Conservation (phyloP, 2,113 vertebrate species). For the Dipodomys spectabilis region DNA sequence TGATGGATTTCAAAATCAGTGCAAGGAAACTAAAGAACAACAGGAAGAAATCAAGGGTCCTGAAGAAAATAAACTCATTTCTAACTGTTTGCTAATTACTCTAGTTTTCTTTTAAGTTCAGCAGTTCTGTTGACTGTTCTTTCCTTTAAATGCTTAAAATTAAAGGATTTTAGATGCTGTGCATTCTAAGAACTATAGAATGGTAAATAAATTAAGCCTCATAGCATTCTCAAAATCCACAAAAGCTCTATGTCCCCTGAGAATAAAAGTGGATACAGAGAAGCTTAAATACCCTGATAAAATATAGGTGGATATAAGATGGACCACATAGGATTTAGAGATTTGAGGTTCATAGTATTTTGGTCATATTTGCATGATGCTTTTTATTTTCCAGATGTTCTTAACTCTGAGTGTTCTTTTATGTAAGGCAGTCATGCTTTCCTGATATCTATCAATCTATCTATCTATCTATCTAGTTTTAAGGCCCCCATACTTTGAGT, state of each 20-base stretch:
- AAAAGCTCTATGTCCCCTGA: neutral
- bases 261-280: neutral
- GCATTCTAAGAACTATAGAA: neutral
- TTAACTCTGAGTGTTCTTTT: neutral
- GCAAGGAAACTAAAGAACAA: conserved; percentile 40
- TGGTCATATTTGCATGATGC: neutral
- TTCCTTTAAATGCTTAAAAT: conserved; percentile 51
- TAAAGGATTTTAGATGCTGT: conserved; percentile 17
- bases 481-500: too few relatives aligned
- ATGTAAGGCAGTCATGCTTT: neutral
- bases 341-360: neutral
- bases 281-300: neutral
- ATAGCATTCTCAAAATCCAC: neutral
- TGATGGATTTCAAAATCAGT: conserved; percentile 70
- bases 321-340: fast-evolving
- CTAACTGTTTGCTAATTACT: conserved; percentile 38
- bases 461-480: too few relatives aligned
- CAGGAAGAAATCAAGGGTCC: conserved; percentile 74
- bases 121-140: conserved; percentile 66
- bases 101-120: conserved; percentile 26
- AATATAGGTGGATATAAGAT: fast-evolving
- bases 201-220: neutral
- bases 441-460: too few relatives aligned
- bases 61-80: conserved; percentile 69
- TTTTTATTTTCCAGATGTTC: neutral